Base-by-base conservation (phyloP, 2,113 vertebrate species). In the Cephalopholis sonnerati region DNA sequence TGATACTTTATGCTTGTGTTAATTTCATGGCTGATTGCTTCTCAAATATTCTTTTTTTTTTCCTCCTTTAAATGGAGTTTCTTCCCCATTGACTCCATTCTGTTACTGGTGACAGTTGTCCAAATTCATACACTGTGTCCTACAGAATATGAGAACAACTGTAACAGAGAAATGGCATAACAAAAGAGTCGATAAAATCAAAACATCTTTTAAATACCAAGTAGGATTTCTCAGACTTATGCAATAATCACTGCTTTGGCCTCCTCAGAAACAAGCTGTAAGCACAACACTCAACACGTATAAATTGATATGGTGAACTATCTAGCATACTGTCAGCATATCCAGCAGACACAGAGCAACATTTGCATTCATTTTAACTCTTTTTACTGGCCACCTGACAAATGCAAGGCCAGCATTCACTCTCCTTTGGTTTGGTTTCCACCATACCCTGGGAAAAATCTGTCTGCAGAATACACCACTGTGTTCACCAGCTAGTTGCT, bases 11-110 rank as follows among this genome's bases (percentile, higher is more conserved):
- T 81, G 79, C 62, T 74, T 82, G 53, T 90, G 87, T 92, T 93
- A 74, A 87, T 93, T 94, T 94, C 89, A 92, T 82, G 91, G 91
- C 65, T 85, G 82, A 87, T 81, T 25, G 66, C 84, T 69, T 88
- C 32, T 58, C 55, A 81, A 89, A 90, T 78, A 73, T 73, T 64
- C 15, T 5, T 82, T 86, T 39, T 44, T 82, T 77, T 50, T 32
- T n/a, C n/a, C 51, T 27, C 11, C n/a, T 54, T 76, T 59, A 39
- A 84, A 78, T 74, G 1, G 59, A 66, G 54, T 76, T 89, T 74
- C 62, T 68, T 69, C 41, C 18, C 67, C 25, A 46, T 5, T 67
- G 76, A 55, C 50, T 70, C 46, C 62, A 24, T 77, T 79, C 51
- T 36, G 9, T 68, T 54, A 46, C 59, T 17, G 53, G 54, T 69